Percentiles rank a stretch among this genome's conserved stretches.
Evolutionary conservation across 2,888 invertebrate species (phyloP).

Genomic region (Chironomus riparius): DNA sequence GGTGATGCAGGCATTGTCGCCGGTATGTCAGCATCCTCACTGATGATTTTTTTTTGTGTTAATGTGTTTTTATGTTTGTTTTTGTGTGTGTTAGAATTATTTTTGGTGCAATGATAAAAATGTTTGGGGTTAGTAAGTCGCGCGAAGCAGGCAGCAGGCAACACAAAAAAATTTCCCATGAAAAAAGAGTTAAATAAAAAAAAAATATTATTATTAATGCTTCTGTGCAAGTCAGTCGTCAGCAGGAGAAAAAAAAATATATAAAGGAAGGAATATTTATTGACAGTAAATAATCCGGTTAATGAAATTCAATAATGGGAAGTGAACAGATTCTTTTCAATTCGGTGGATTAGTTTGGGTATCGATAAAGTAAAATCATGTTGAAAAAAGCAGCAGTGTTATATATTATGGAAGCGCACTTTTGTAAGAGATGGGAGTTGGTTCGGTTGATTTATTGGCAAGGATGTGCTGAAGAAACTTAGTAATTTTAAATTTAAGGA

Average conservation of each 20-base stretch:
- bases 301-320: slow-evolving; percentile 6
- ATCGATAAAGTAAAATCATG: too few species aligned
- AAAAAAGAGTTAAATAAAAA: not conserved
- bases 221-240: not conserved
- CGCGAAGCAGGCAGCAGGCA: slow-evolving; percentile 19
- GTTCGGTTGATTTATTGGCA: too few species aligned
- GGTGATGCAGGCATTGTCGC: slow-evolving; percentile 30
- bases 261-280: not conserved
- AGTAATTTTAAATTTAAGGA: too few species aligned
- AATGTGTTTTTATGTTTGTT: slow-evolving; percentile 2
- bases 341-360: not conserved
- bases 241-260: not conserved
- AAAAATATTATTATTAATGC: not conserved
- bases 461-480: too few species aligned
- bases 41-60: slow-evolving; percentile 6
- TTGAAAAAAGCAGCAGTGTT: too few species aligned
- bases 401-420: too few species aligned
- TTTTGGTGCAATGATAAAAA: not conserved
- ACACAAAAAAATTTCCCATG: not conserved
- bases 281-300: slow-evolving; percentile 4
- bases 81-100: not conserved
- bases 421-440: too few species aligned
- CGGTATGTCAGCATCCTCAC: slow-evolving; percentile 30
- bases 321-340: not conserved
- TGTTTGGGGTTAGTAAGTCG: slow-evolving; percentile 8